A percentile compares a stretch with the other conserved stretches of the same genome.
Evolutionary conservation across 1,140 invertebrate species (phyloP).

Genomic region (Brachionus manjavacas): DNA sequence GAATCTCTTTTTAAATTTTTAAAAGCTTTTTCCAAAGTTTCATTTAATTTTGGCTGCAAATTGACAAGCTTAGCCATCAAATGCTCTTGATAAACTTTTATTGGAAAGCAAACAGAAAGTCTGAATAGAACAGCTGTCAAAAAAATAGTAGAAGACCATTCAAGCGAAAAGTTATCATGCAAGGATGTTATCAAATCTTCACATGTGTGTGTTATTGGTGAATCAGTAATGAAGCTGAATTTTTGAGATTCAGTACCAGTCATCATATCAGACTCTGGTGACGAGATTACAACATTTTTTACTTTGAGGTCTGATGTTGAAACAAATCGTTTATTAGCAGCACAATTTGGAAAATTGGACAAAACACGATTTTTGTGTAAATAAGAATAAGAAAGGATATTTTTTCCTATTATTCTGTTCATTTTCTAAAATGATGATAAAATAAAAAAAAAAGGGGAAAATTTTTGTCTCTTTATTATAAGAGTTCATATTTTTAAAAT

Average conservation of each 20-base stretch:
- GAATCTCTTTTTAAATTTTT: slow-evolving; percentile 37
- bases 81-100: slow-evolving; percentile 39
- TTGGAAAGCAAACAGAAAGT: slow-evolving; percentile 9
- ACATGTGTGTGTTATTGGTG: neutral
- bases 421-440: neutral
- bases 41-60: slow-evolving; percentile 16
- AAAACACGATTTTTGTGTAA: neutral
- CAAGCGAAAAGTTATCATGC: neutral
- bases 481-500: neutral
- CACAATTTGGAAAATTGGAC: neutral
- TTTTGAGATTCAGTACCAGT: neutral
- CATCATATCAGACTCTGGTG: neutral
- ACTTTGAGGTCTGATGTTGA: neutral
- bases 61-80: slow-evolving; percentile 15
- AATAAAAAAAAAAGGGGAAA: neutral
- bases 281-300: neutral
- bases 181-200: slow-evolving; percentile 5
- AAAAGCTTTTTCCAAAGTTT: neutral
- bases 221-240: slow-evolving; percentile 6
- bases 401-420: neutral
- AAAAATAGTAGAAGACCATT: slow-evolving; percentile 29
- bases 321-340: neutral
- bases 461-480: slow-evolving; percentile 11
- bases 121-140: slow-evolving; percentile 5
- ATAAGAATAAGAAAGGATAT: neutral